These are phyloP conservation scores for Oligia latruncula DNA, from an alignment of 2,888 invertebrate genomes.

Conservation along the genomic window DNA sequence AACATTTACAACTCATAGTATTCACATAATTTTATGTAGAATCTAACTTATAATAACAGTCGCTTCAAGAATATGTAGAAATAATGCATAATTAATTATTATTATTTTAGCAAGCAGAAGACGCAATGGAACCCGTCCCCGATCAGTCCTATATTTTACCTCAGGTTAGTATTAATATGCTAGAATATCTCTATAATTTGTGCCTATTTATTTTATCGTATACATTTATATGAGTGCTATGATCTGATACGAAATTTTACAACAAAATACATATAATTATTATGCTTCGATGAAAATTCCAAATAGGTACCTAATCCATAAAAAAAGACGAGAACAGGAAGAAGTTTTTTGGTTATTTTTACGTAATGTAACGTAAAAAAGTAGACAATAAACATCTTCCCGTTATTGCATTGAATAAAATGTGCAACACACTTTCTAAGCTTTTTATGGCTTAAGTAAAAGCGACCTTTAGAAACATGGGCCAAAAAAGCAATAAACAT, in stretches of 20 bases:
- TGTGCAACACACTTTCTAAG: constrained; percentile 15
- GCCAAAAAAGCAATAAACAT: background rate
- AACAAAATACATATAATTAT: background rate
- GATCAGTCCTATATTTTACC: constrained; percentile 36
- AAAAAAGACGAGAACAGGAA: background rate
- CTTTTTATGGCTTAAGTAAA: constrained; percentile 1
- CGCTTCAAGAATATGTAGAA: background rate
- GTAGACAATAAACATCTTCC: background rate
- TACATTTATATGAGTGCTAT: background rate
- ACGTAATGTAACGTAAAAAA: background rate
- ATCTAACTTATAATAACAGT: background rate
- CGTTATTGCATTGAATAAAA: constrained; percentile 3
- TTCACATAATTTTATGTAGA: background rate
- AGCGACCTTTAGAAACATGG: constrained; percentile 14
- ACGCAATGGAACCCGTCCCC: constrained; percentile 33
- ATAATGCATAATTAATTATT: background rate
- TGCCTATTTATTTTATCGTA: background rate
- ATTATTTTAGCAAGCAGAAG: constrained; percentile 47
- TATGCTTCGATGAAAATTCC: background rate
- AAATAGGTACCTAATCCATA: background rate
- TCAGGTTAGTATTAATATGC: constrained; percentile 52
- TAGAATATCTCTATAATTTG: background rate
- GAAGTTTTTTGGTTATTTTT: background rate
- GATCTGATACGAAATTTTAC: background rate
- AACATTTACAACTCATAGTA: background rate